Base-by-base conservation (phyloP, 2,797 vertebrate genomes). In the Hippocampus kuda region DNA sequence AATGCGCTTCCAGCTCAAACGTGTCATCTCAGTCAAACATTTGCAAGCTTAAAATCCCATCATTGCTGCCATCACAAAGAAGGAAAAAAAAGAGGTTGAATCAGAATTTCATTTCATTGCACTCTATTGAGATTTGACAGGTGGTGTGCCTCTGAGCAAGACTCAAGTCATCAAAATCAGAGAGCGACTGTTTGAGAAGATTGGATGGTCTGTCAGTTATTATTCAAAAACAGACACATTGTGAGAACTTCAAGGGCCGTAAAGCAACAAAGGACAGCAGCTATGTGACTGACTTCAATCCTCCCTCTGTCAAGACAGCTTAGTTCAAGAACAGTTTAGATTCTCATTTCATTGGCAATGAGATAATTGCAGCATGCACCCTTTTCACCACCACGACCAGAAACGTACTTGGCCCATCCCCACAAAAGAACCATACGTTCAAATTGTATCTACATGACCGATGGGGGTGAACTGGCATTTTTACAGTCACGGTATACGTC, bases 31-130 rank as follows among this genome's bases (percentile, higher is more conserved):
- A 51, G 79, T 84, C 79, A 73, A 85, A 75, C 73, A 81, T 76
- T 75, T 56, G 1, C 66, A 75, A 6, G 72, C 67, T 75, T 70
- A 77, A 86, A 88, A 83, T 78, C 85, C 83, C 79, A 89, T 89
- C 83, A 86, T 82, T 76, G 69, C 72, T 73, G 77, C 78, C 79
- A 66, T 71, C 62, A 69, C 69, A 73, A 72, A 84, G 81, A 78
- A 34, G 34, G 7, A 34, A 69, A 84, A 70, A 67, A 70, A 48
- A 67, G 46, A 77, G 65, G 80, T 68, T 70, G 71, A 77, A 75
- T 77, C 68, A 66, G 77, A 81, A 78, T 80, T 78, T 79, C 67
- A 77, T 84, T 85, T 87, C 69, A 81, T 70, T 77, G 71, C n/a
- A 48, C 71, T 70, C 72, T 72, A 74, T 79, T 75, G 74, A 83